phyloP scores from a whole-genome alignment of 2,797 vertebrate genomes.

The Propithecus deckenii region DNA sequence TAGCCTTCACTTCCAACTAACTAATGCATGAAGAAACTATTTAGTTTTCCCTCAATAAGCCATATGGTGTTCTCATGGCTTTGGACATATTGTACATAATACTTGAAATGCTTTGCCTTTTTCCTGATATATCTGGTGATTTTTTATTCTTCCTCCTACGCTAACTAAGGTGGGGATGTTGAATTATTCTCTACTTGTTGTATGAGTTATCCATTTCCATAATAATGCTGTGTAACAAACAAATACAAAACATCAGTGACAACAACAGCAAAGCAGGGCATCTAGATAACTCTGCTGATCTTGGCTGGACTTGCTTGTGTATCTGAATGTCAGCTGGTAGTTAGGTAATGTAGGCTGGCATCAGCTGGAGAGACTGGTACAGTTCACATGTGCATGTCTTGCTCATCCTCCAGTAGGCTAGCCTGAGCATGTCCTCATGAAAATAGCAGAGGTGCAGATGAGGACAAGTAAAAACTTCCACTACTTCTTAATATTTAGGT shows the following conservation, averaged over 20 bases:
- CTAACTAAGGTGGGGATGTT: not conserved
- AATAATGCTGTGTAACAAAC: not conserved
- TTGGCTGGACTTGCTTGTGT: not conserved
- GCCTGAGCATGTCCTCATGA: not conserved
- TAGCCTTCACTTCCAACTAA: not conserved
- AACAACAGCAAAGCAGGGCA: not conserved
- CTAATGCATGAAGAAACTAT: not conserved
- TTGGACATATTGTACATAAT: not conserved
- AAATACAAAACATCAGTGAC: not conserved
- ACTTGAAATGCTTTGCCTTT: not conserved
- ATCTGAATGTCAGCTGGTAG: not conserved
- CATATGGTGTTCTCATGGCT: not conserved
- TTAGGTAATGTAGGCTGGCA: not conserved
- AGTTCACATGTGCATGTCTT: not conserved
- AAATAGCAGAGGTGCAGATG: not conserved
- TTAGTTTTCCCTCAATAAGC: not conserved
- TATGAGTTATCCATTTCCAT: not conserved
- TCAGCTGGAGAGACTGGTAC: not conserved
- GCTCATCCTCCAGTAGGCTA: not conserved
- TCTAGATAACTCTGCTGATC: not conserved
- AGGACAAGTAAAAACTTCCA: not conserved
- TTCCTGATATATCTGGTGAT: not conserved
- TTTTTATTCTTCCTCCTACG: not conserved
- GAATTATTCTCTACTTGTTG: not conserved
- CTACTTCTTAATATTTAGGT: not conserved